Evolutionary conservation across 1,140 invertebrate species (phyloP).

Genomic region (Ylistrum balloti): DNA sequence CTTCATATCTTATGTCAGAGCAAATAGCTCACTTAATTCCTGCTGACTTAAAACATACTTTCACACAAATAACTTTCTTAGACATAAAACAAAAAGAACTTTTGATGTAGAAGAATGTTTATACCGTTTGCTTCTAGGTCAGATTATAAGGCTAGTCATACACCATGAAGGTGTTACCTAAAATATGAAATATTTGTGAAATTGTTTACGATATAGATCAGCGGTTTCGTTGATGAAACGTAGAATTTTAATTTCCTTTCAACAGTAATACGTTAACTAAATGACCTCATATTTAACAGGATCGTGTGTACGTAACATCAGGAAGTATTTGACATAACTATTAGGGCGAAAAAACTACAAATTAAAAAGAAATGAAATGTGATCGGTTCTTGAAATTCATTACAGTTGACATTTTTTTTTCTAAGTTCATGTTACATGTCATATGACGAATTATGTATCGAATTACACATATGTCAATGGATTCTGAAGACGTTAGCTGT

Average conservation of each 20-base stretch:
- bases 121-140: neutral
- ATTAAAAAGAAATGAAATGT: no score
- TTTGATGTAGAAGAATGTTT: conserved; percentile 29
- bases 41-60: conserved; percentile 26
- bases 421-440: no score
- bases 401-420: no score
- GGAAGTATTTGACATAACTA: no score
- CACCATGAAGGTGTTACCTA: neutral
- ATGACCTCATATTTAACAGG: neutral
- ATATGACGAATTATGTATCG: no score
- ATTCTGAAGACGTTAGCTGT: no score
- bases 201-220: conserved; percentile 23
- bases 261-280: neutral
- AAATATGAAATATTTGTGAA: conserved; percentile 36
- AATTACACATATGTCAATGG: no score
- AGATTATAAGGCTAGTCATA: neutral
- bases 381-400: no score
- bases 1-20: neutral
- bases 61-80: conserved; percentile 35
- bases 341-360: no score
- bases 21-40: conserved; percentile 34
- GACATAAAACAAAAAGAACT: conserved; percentile 7
- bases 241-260: conserved; percentile 30
- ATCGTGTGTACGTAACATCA: neutral
- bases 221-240: neutral